Evolutionary conservation across 2,888 invertebrate genomes (phyloP).

Genomic region (Xestia ashworthii): DNA sequence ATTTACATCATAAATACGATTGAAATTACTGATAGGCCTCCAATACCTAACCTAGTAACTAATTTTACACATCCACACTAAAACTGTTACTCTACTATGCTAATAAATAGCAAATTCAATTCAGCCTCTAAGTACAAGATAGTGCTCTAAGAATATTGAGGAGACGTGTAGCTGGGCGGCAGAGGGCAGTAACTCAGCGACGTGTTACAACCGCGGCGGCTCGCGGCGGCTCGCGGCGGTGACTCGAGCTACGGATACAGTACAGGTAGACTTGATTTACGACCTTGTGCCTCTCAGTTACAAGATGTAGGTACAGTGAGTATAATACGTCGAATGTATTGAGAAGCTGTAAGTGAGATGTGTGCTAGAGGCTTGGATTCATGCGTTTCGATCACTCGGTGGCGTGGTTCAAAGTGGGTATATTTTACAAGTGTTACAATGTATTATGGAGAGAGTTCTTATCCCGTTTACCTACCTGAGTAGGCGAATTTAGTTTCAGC

Average conservation of each 20-base stretch:
- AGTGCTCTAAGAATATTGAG: constrained; percentile 86
- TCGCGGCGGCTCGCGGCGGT: constrained; percentile 53
- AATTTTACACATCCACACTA: constrained; percentile 85
- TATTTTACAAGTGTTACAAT: constrained; percentile 87
- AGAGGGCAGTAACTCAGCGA: constrained; percentile 84
- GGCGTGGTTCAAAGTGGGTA: constrained; percentile 89
- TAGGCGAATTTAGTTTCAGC: constrained; percentile 71
- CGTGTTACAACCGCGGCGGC: constrained; percentile 66
- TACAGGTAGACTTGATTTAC: constrained; percentile 74
- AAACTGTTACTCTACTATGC: constrained; percentile 84
- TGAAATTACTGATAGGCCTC: constrained; percentile 65
- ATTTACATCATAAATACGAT: constrained; percentile 49
- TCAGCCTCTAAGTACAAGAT: constrained; percentile 88
- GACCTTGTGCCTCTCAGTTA: constrained; percentile 89
- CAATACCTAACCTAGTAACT: constrained; percentile 82
- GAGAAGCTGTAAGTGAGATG: constrained; percentile 90
- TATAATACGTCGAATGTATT: constrained; percentile 86
- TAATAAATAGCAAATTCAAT: constrained; percentile 85
- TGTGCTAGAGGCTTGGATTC: constrained; percentile 90
- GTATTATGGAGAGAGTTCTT: constrained; percentile 83
- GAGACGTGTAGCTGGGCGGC: constrained; percentile 87
- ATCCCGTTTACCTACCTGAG: constrained; percentile 77
- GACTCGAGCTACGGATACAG: constrained; percentile 57
- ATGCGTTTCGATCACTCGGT: constrained; percentile 91
- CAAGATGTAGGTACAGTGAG: constrained; percentile 82